Evolutionary conservation across 2,113 vertebrate species (phyloP), one percentile per base, ranked within the genome.

Genomic region (Speoplatyrhinus poulsoni): DNA sequence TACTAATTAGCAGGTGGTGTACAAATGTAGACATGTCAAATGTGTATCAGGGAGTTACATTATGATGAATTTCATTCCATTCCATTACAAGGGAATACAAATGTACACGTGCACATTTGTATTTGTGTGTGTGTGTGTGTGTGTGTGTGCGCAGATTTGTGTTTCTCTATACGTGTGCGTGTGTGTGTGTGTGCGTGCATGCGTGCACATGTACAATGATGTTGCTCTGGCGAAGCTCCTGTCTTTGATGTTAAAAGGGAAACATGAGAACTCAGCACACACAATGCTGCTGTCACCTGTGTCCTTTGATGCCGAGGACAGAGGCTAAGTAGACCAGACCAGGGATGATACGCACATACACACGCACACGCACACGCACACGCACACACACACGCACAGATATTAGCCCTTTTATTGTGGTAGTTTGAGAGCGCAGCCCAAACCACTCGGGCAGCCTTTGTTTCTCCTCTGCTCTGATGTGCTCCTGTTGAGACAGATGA

Each of bases 161-260:
- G 36, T 8, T 41, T 41, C 36, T 41, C 36, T 41, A 41, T 72
- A 77, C 53, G 62, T 33, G 12, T 52, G 19, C 9, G 26, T 82
- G 81, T 16, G 79, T 77, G 74, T 60, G 65, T 73, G 66, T 75
- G 52, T 56, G 57, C 62, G 54, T 65, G 73, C 53, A 9, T 73
- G 82, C 33, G n/a, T 62, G 16, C 17, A n/a, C 46, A 48, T 47
- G 46, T 11, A 46, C 9, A 57, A 69, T 68, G n/a, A 64, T 63
- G 52, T 52, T 88, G 84, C 79, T 64, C 73, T 87, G 82, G 82
- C 82, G 76, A 83, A 89, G 86, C 79, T 73, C 74, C 68, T 2
- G 72, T 82, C 92, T 93, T 93, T 93, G 92, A 93, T 91, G 86
- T 90, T 93, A 88, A 92, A 92, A 93, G 89, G 88, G 93, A 88